Percentiles rank a stretch among this genome's conserved stretches.
These are phyloP conservation scores for Mimachlamys varia DNA, from an alignment of 2,888 invertebrate genomes.

Conservation along the genomic window DNA sequence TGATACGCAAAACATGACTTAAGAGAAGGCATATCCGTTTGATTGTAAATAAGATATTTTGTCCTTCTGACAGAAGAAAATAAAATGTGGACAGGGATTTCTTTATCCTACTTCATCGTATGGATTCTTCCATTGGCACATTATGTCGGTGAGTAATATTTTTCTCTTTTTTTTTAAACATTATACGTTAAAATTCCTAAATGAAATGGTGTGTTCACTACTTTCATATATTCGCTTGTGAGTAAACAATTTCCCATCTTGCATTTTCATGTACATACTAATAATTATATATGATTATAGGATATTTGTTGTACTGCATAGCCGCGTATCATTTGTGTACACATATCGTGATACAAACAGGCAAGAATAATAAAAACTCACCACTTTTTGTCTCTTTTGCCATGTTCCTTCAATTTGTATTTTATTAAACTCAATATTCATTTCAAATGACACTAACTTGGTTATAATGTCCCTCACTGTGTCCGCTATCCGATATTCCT, in stretches of 20 bases:
- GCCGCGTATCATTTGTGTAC: no score
- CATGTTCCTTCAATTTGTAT: neutral
- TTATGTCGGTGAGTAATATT: neutral
- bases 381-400: neutral
- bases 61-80: neutral
- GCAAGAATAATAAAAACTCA: no score
- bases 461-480: neutral
- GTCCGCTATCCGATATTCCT: neutral
- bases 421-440: neutral
- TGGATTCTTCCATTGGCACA: neutral
- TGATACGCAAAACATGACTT: neutral
- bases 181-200: neutral
- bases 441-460: neutral
- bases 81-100: neutral
- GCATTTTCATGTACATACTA: no score
- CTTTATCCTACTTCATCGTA: neutral
- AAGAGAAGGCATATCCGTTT: neutral
- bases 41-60: neutral
- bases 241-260: no score
- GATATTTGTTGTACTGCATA: neutral
- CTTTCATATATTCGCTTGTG: no score
- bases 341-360: no score
- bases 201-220: neutral
- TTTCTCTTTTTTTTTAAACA: no score
- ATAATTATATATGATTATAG: no score